Evolutionary conservation across 2,797 vertebrate species (phyloP).

Genomic region (Cyprinella venusta): DNA sequence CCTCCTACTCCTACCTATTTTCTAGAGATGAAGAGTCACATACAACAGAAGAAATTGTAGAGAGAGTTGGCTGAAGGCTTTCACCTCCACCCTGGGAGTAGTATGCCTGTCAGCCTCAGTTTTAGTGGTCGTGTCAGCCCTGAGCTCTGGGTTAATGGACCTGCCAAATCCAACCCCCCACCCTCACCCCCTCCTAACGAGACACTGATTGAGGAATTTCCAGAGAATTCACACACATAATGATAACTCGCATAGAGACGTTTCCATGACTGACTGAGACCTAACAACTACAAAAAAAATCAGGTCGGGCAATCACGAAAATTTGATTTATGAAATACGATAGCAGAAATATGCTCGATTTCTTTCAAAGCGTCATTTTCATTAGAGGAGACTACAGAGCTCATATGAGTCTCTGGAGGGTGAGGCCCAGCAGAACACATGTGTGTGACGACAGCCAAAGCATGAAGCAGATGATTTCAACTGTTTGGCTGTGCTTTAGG

Average conservation of each 20-base stretch:
- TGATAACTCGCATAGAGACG: slow-evolving; percentile 65
- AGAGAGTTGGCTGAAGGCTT: slow-evolving; percentile 22
- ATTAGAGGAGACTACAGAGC: slow-evolving; percentile 42
- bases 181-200: slow-evolving; percentile 70
- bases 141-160: slow-evolving; percentile 75
- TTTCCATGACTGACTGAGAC: slow-evolving; percentile 59
- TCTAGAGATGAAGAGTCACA: not conserved
- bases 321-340: slow-evolving; percentile 58
- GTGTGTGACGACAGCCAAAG: slow-evolving; percentile 16
- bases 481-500: slow-evolving; percentile 21
- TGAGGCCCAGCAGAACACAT: slow-evolving; percentile 31
- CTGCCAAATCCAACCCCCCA: slow-evolving; percentile 67
- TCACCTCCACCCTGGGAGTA: slow-evolving; percentile 35
- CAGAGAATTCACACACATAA: slow-evolving; percentile 69
- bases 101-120: slow-evolving; percentile 51
- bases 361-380: slow-evolving; percentile 44
- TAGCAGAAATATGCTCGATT: slow-evolving; percentile 53
- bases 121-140: slow-evolving; percentile 66
- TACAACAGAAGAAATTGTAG: slow-evolving; percentile 15
- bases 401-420: slow-evolving; percentile 44
- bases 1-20: not conserved
- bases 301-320: slow-evolving; percentile 48
- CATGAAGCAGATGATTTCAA: slow-evolving; percentile 17
- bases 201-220: slow-evolving; percentile 76
- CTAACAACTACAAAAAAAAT: slow-evolving; percentile 34